A percentile compares a stretch with the other conserved stretches of the same genome.
Conservation (phyloP, 2,113 vertebrate species). For the Nothoprocta pentlandii region DNA sequence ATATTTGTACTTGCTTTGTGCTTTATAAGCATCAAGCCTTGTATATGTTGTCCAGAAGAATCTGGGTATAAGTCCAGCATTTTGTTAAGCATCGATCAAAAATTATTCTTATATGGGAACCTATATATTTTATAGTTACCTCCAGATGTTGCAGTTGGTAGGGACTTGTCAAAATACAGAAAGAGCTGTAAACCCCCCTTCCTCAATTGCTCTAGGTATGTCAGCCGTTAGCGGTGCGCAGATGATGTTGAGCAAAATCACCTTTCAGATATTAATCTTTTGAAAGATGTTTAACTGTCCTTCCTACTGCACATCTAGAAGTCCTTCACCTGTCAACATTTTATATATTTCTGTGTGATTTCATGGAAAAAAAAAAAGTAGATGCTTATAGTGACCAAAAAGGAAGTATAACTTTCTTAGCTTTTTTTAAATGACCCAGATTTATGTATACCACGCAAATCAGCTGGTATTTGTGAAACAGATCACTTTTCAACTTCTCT, state of each 20-base stretch:
- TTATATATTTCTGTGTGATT: background rate
- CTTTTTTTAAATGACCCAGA: background rate
- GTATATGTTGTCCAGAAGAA: background rate
- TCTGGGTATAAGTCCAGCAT: background rate
- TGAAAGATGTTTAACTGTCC: background rate
- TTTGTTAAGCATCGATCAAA: background rate
- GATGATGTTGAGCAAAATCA: background rate
- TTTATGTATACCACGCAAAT: background rate
- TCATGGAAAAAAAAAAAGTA: background rate
- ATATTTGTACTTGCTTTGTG: background rate
- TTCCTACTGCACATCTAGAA: background rate
- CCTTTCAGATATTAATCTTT: background rate
- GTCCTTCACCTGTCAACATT: background rate
- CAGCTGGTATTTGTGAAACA: slow-evolving; percentile 20
- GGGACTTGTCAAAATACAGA: background rate
- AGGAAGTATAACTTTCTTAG: background rate
- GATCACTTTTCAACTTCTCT: slow-evolving; percentile 37
- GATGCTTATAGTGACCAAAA: background rate
- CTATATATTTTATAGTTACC: background rate
- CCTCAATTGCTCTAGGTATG: background rate
- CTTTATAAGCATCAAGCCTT: background rate
- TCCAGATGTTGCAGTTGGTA: background rate
- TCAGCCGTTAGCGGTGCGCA: background rate
- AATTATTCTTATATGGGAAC: background rate
- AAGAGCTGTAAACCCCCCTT: background rate